These are phyloP conservation scores for Hephaestus fuliginosus DNA, from an alignment of 2,797 vertebrate species.

Conservation along the genomic window DNA sequence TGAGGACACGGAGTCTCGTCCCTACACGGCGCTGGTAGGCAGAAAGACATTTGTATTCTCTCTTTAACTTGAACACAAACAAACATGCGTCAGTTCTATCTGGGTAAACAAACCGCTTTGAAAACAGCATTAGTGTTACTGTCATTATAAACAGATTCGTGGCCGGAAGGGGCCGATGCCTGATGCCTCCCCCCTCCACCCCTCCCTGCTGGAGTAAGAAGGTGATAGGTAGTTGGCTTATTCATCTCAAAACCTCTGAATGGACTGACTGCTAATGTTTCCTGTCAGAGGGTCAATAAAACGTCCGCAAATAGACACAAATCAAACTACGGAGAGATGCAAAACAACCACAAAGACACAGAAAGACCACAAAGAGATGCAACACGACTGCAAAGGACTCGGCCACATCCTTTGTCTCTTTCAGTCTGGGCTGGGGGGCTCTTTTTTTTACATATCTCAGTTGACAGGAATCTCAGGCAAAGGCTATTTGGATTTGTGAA, in stretches of 20 bases:
- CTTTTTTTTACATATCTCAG: background rate
- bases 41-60: background rate
- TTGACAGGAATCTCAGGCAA: too few species aligned
- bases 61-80: background rate
- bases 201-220: too few species aligned
- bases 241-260: too few species aligned
- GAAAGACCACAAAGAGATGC: background rate
- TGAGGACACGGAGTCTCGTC: background rate
- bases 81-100: background rate
- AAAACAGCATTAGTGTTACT: background rate
- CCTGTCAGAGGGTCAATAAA: background rate
- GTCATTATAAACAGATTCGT: background rate
- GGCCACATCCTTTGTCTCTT: too few species aligned
- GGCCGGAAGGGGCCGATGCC: too few species aligned
- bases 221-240: too few species aligned
- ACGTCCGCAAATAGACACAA: background rate
- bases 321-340: background rate
- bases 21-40: background rate
- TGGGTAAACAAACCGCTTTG: background rate
- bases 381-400: too few species aligned
- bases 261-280: too few species aligned
- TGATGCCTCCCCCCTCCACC: too few species aligned
- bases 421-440: background rate
- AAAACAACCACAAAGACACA: background rate
- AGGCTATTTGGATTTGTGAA: background rate